Base-by-base conservation (phyloP, 2,888 invertebrate species). In the Eupithecia subumbrata region DNA sequence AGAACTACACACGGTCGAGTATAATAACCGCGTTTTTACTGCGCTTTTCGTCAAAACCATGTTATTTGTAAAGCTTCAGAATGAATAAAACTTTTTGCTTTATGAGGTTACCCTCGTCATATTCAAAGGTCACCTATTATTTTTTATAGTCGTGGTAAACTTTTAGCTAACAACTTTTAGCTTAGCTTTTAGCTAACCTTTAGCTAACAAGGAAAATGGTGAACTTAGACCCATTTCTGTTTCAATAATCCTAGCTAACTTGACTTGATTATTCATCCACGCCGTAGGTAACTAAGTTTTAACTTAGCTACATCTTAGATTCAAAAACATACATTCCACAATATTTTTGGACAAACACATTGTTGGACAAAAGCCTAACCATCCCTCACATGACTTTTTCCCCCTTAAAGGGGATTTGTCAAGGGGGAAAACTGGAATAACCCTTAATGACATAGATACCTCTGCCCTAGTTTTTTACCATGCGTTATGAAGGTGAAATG, bases 401-500 rank as follows among this genome's bases (percentile, higher is more conserved):
- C 37, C 37, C 37, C 2, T 37, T 37, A 37, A n/a, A 37, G 37
- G 30, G 30, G 30, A 30, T 30, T 30, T 30, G 1, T 30, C 30
- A 30, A 30, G 30, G 30, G 30, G 30, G 30, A 30, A 30, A 30
- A 30, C 30, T 30, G 3, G 30, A 30, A 30, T 30, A 30, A 30
- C 11, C 1, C 1, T 40, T 56, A 56, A 56, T 22, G 2, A 12
- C 22, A 11, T n/a, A 56, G 3, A 11, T 52, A 56, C 22, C 9
- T 12, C 22, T 12, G 0, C 60, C 22, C 60, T 60, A 60, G 25
- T 60, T 25, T 60, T 22, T 5, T 60, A 60, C 18, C 56, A 40
- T 74, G 74, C 72, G 56, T 40, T 56, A 60, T 45, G 71, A 66
- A 74, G 76, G 84, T 34, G 64, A 43, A 43, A 84, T 84, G 84